These are phyloP conservation scores for Strigamia maritima DNA, from an alignment of 2,888 invertebrate genomes.

Conservation along the genomic window DNA sequence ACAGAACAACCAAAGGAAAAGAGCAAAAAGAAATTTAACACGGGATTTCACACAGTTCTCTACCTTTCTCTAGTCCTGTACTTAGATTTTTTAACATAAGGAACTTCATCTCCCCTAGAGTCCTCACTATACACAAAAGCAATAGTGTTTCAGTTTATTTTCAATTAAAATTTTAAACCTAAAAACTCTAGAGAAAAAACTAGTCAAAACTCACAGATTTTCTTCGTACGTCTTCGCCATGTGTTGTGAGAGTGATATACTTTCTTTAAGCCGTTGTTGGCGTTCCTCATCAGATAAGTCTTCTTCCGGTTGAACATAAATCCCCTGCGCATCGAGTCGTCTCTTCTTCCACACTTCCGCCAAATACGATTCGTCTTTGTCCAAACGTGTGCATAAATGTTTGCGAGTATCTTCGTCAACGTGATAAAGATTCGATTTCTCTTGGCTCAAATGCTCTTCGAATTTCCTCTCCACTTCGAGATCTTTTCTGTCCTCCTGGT, in stretches of 20 bases:
- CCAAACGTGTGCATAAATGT: constrained; percentile 42
- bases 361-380: constrained; percentile 42
- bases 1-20: background rate
- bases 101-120: constrained; percentile 1
- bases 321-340: constrained; percentile 42
- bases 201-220: constrained; percentile 66
- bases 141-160: background rate
- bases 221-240: constrained; percentile 85
- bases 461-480: constrained; percentile 83
- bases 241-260: constrained; percentile 56
- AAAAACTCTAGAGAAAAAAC: background rate
- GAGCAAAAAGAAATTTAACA: background rate
- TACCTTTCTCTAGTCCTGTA: constrained; percentile 37
- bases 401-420: constrained; percentile 38
- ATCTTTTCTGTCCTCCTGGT: constrained; percentile 76
- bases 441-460: constrained; percentile 62
- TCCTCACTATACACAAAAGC: background rate
- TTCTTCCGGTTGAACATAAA: constrained; percentile 39
- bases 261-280: constrained; percentile 42
- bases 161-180: background rate
- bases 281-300: constrained; percentile 37
- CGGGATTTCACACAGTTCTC: background rate
- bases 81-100: constrained; percentile 36
- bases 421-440: constrained; percentile 41
- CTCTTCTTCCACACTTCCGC: constrained; percentile 41